Percentiles rank a stretch among this genome's conserved stretches.
phyloP scores from a whole-genome alignment of 2,888 invertebrate species.

The Nematopogon swammerdamellus region DNA sequence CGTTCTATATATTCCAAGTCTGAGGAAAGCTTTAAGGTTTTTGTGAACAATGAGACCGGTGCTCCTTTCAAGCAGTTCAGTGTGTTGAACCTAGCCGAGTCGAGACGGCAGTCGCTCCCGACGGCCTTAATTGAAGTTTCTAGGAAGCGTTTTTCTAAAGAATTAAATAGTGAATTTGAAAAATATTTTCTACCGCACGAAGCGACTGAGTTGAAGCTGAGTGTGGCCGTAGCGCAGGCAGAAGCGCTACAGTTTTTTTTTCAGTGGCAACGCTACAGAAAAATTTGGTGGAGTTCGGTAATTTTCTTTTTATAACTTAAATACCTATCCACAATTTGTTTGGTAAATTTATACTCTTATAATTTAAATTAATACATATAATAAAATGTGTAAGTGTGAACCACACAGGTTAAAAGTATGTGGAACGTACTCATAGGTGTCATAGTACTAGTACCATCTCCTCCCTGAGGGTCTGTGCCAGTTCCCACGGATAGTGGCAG shows the following conservation, averaged over 20 bases:
- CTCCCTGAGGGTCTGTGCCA: too few species aligned
- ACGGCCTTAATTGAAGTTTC: not conserved
- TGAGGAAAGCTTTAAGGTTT: slow-evolving; percentile 27
- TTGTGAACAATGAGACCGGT: slow-evolving; percentile 15
- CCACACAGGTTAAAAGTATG: too few species aligned
- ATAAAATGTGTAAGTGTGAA: not conserved
- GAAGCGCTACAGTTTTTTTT: slow-evolving; percentile 64
- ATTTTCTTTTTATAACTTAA: slow-evolving; percentile 18
- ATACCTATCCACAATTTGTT: too few species aligned
- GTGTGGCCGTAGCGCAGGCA: slow-evolving; percentile 37
- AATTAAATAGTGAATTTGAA: not conserved
- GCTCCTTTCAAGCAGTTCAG: not conserved
- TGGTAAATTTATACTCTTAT: too few species aligned
- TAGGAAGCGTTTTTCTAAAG: not conserved
- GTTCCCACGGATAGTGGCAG: too few species aligned
- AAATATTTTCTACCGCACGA: slow-evolving; percentile 14
- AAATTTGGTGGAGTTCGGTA: slow-evolving; percentile 83
- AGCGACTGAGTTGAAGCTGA: slow-evolving; percentile 27
- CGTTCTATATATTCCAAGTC: slow-evolving; percentile 27
- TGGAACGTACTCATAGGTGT: too few species aligned
- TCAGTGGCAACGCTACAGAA: slow-evolving; percentile 72
- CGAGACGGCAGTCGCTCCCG: not conserved
- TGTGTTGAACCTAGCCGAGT: not conserved
- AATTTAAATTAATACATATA: too few species aligned
- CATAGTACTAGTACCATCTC: too few species aligned